Conservation (phyloP, 2,888 invertebrate species). For the Meta bourneti region DNA sequence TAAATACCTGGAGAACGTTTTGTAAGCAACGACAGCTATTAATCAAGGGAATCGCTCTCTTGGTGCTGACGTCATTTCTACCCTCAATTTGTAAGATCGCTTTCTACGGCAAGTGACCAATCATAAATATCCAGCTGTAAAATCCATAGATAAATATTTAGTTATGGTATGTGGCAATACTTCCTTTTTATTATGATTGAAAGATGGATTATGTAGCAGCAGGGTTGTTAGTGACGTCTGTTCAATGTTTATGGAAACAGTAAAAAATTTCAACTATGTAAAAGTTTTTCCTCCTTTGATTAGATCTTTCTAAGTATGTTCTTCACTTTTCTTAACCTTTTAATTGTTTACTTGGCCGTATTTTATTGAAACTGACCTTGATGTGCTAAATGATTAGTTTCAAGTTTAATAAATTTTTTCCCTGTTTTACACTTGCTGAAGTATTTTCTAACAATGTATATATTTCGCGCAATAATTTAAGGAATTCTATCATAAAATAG, state of each 20-base stretch:
- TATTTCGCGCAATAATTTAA: neutral
- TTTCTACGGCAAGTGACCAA: neutral
- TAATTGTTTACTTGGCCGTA: neutral
- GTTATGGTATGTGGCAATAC: constrained; percentile 1
- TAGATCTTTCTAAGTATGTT: constrained; percentile 4
- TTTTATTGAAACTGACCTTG: neutral
- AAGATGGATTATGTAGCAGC: neutral
- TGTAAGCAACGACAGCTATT: too few species aligned
- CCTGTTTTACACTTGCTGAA: neutral
- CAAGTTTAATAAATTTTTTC: neutral
- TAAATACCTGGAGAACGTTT: too few species aligned
- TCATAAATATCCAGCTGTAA: neutral
- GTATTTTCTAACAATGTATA: too few species aligned
- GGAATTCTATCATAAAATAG: neutral
- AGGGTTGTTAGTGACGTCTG: constrained; percentile 32
- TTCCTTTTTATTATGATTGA: constrained; percentile 33
- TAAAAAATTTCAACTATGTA: neutral
- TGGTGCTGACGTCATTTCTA: too few species aligned
- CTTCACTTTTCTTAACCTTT: neutral
- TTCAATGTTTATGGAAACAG: constrained; percentile 34
- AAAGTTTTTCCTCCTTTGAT: constrained; percentile 11
- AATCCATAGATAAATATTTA: neutral
- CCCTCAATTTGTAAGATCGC: too few species aligned
- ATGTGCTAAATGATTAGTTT: neutral
- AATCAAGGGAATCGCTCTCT: too few species aligned